These are phyloP conservation scores for Rhincodon typus DNA, from an alignment of 2,797 vertebrate genomes.

Conservation along the genomic window DNA sequence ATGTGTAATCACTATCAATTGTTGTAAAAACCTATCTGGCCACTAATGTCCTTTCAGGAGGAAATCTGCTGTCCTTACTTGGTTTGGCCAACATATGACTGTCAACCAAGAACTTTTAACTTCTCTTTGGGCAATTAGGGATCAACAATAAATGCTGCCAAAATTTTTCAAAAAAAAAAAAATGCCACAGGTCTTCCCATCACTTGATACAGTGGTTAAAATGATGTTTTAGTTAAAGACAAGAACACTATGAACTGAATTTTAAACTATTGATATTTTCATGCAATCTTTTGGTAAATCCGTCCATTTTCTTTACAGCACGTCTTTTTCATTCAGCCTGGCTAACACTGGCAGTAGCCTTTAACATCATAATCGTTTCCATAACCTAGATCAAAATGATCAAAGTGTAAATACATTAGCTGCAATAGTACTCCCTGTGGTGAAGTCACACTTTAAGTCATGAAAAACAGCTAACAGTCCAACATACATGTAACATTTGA, in stretches of 20 bases:
- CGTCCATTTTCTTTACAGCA: background rate
- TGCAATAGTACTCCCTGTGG: background rate
- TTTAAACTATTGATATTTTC: background rate
- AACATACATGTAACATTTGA: background rate
- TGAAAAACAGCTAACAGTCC: background rate
- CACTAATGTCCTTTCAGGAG: no score
- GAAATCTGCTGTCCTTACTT: no score
- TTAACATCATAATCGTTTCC: background rate
- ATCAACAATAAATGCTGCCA: no score
- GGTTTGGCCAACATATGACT: no score
- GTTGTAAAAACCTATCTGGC: no score
- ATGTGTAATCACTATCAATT: no score
- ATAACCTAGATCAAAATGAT: background rate
- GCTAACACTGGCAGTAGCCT: background rate
- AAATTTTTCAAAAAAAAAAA: no score
- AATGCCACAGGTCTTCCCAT: background rate
- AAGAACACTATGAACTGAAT: background rate
- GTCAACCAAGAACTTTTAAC: no score
- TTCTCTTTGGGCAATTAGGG: no score
- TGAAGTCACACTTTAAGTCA: background rate
- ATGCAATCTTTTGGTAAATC: background rate
- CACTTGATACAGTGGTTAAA: background rate
- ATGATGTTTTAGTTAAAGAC: background rate
- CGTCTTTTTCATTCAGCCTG: background rate
- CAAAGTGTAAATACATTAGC: background rate